Percentiles rank a stretch among this genome's conserved stretches.
Evolutionary conservation across 2,797 vertebrate species (phyloP).

Genomic region (Alcedo atthis): DNA sequence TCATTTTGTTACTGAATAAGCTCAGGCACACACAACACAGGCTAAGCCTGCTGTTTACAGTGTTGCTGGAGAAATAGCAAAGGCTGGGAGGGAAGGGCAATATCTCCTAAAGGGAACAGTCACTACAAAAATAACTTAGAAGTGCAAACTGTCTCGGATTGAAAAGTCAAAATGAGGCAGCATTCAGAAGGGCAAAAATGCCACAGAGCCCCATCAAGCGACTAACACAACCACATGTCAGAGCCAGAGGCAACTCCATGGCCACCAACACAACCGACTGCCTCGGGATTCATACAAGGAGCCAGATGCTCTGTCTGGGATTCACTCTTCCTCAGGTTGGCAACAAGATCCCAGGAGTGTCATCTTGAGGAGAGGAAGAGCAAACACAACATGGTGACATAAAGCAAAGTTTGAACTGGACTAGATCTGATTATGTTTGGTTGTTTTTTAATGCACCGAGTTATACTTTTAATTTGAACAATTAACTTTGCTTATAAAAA

Average conservation of each 20-base stretch:
- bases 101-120: slow-evolving; percentile 6
- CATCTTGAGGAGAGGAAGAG: slow-evolving; percentile 31
- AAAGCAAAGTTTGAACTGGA: slow-evolving; percentile 14
- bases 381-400: not conserved
- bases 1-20: not conserved
- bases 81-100: not conserved
- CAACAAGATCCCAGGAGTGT: slow-evolving; percentile 67
- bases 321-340: slow-evolving; percentile 42
- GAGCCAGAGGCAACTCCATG: slow-evolving; percentile 47
- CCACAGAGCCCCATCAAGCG: slow-evolving; percentile 2
- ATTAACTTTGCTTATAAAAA: not conserved
- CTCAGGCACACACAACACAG: not conserved
- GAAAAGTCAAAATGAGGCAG: slow-evolving; percentile 15
- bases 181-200: slow-evolving; percentile 2
- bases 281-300: slow-evolving; percentile 60
- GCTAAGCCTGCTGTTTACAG: not conserved
- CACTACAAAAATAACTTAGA: slow-evolving; percentile 1
- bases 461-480: slow-evolving; percentile 3
- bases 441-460: not conserved
- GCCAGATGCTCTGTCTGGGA: slow-evolving; percentile 72
- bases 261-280: not conserved
- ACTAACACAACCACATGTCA: slow-evolving; percentile 45
- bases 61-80: not conserved
- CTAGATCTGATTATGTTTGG: not conserved
- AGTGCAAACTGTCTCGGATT: not conserved